Base-by-base conservation (phyloP, 2,888 invertebrate species). In the Conops quadrifasciatus region DNA sequence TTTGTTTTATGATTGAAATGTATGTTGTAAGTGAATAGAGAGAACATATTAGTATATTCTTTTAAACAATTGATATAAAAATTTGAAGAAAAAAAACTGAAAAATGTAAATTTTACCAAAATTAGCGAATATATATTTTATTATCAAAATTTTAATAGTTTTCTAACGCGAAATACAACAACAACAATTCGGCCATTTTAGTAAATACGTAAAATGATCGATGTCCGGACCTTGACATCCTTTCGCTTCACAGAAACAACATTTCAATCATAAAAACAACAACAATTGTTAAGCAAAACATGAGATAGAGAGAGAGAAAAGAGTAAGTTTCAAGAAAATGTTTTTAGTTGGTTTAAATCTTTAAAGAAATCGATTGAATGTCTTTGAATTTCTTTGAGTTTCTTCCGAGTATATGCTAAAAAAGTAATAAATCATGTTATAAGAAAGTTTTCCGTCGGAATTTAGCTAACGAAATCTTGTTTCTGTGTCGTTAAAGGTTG, bases 401-500 rank as follows among this genome's bases (percentile, higher is more conserved):
- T n/a, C n/a, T n/a, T n/a, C n/a, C n/a, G n/a, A n/a, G n/a, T n/a
- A n/a, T n/a, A n/a, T n/a, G n/a, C n/a, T n/a, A n/a, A n/a, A n/a
- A n/a, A n/a, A n/a, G n/a, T n/a, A n/a, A n/a, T n/a, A n/a, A n/a
- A n/a, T n/a, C n/a, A n/a, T n/a, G n/a, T n/a, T n/a, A n/a, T n/a
- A n/a, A n/a, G n/a, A n/a, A n/a, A n/a, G n/a, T n/a, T n/a, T n/a
- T n/a, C n/a, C n/a, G n/a, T n/a, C n/a, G n/a, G 73, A 69, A 70
- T 66, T 43, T 67, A 60, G 16, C 84, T 85, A 84, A 85, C 82
- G 85, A 85, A 86, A 86, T 87, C 81, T 87, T 88, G 87, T 86
- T 87, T 86, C 87, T 88, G 88, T 88, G 87, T 89, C 85, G 86
- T 86, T 85, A 86, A 89, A 89, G 89, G 89, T 89, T 88, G 88